Evolutionary conservation across 2,797 vertebrate genomes (phyloP), one percentile per base, ranked within the genome.

Genomic region (Siniperca undulata): DNA sequence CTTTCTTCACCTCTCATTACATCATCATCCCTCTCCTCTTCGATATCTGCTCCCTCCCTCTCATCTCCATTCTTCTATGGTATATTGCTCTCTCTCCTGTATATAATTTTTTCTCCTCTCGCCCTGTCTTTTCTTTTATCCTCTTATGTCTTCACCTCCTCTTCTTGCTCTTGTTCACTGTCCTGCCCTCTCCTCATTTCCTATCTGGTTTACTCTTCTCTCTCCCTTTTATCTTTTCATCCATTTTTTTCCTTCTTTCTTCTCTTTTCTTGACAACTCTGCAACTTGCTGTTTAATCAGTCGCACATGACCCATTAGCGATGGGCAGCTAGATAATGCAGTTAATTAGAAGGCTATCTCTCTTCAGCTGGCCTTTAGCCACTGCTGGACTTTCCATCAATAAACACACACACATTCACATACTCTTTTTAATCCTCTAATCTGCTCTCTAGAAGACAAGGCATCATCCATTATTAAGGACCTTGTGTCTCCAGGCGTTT

Each of bases 271-370:
- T 40, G 48, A 84, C 58, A 81, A 42, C 50, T 80, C 68, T 71
- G 14, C 60, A 81, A 55, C 66, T 70, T 65, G 36, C 11, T 0
- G 22, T 79, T 82, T 86, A 88, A 86, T 88, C 84, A 83, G 72
- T 78, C 70, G 74, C 78, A 70, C 70, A 16, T 58, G 52, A 78
- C 60, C 78, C 78, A 74, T 91, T 87, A 88, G 77, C 16, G 52
- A 86, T 81, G 75, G 85, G 70, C 75, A 78, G 84, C 74, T 53
- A 59, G 87, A 92, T 91, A 88, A 91, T 81, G 59, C 84, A 89
- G 86, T 84, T 90, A 89, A 89, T 93, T 91, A 89, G 79, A 74
- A 80, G 70, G 70, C 81, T 82, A 81, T 92, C 79, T 77, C 70
- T 92, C 88, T 74, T 84, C 74, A 76, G 76, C 66, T 82, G 80